A percentile compares a stretch with the other conserved stretches of the same genome.
Conservation (phyloP, 2,797 vertebrate species). For the Enteromius trimaculatus region DNA sequence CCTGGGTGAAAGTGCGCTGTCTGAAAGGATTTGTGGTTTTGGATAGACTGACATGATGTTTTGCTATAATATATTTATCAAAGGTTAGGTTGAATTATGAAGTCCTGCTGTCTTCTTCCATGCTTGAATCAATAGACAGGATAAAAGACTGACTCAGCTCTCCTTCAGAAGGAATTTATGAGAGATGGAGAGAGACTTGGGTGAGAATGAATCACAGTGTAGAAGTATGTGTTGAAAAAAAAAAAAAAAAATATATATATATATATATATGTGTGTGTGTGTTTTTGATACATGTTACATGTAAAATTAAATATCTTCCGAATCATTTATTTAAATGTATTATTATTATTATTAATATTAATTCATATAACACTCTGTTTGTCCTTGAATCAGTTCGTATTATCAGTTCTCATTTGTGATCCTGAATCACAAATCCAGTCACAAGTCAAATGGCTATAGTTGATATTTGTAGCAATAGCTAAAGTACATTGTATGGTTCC, state of each 20-base stretch:
- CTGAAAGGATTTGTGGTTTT: constrained; percentile 40
- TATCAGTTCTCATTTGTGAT: neutral
- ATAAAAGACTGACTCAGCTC: constrained; percentile 53
- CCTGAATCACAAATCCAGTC: too few relatives aligned
- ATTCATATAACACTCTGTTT: neutral
- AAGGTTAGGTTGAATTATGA: constrained; percentile 45
- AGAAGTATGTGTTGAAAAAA: neutral
- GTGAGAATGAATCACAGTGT: neutral
- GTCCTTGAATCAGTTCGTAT: neutral
- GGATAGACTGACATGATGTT: constrained; percentile 38
- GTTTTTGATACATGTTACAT: neutral
- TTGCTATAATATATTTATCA: constrained; percentile 63
- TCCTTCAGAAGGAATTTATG: constrained; percentile 52
- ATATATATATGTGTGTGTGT: too few relatives aligned
- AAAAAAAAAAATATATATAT: neutral
- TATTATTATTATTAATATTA: neutral
- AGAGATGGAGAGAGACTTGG: constrained; percentile 37
- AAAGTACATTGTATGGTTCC: too few relatives aligned
- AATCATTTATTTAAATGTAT: too few relatives aligned
- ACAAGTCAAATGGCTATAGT: too few relatives aligned
- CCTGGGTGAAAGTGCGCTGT: neutral
- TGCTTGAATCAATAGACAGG: constrained; percentile 66
- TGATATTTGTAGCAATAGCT: too few relatives aligned
- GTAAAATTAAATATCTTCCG: too few relatives aligned
- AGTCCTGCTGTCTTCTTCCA: constrained; percentile 18